A percentile compares a stretch with the other conserved stretches of the same genome.
Evolutionary conservation across 2,797 vertebrate species (phyloP).

Genomic region (Ambastaia sidthimunki): DNA sequence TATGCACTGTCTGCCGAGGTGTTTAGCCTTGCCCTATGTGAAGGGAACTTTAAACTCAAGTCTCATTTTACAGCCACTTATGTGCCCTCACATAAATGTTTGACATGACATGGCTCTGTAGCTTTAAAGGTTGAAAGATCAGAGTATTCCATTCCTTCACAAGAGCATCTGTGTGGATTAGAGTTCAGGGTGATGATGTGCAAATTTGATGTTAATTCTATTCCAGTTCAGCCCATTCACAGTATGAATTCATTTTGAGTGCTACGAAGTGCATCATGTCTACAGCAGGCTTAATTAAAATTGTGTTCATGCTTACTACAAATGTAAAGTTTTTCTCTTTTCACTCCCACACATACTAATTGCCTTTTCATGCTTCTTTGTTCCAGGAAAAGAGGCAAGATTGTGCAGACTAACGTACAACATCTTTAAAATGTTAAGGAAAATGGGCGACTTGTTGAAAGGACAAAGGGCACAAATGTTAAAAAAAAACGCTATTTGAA

Average conservation of each 20-base stretch:
- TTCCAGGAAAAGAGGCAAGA: slow-evolving; percentile 10
- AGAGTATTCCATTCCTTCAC: background rate
- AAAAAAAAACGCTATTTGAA: background rate
- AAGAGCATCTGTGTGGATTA: background rate
- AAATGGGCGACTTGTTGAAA: slow-evolving; percentile 12
- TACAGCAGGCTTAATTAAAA: background rate
- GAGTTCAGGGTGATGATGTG: background rate
- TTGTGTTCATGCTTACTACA: background rate
- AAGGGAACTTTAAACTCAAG: slow-evolving; percentile 5
- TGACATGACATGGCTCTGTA: slow-evolving; percentile 32
- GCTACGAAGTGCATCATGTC: background rate
- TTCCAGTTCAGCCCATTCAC: background rate
- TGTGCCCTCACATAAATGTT: slow-evolving; percentile 36
- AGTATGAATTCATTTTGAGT: background rate
- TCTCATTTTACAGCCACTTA: slow-evolving; percentile 48
- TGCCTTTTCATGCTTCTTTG: slow-evolving; percentile 12
- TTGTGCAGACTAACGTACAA: background rate
- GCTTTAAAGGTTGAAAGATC: slow-evolving; percentile 25
- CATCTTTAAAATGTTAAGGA: slow-evolving; percentile 19
- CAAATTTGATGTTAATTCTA: slow-evolving; percentile 13
- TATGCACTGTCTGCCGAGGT: slow-evolving; percentile 17
- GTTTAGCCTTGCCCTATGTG: slow-evolving; percentile 40
- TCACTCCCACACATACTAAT: slow-evolving; percentile 23
- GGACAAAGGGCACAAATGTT: background rate
- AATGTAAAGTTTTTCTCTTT: background rate